Evolutionary conservation across 2,888 invertebrate species (phyloP).

Genomic region (Limenitis camilla): DNA sequence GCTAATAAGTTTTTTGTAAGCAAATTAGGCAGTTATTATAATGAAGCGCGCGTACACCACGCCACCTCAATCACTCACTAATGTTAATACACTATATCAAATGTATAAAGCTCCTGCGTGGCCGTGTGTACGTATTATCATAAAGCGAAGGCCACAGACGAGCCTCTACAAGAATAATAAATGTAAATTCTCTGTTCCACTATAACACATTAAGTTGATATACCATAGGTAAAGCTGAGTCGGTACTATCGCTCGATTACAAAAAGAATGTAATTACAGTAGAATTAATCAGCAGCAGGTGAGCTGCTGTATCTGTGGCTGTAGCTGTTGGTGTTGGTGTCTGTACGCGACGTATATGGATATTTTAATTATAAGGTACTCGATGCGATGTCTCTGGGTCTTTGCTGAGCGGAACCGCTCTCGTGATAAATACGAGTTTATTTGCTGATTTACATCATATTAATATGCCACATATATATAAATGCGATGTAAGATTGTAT

Average conservation of each 20-base stretch:
- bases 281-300: constrained; percentile 5
- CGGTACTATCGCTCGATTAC: not conserved
- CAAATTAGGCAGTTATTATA: constrained; percentile 25
- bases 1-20: constrained; percentile 24
- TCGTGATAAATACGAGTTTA: not conserved
- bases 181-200: constrained; percentile 10
- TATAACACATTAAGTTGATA: constrained; percentile 4
- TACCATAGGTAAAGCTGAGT: not conserved
- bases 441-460: too few species aligned
- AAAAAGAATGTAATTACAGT: not conserved
- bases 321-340: not conserved
- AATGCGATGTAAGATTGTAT: too few species aligned
- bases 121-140: constrained; percentile 20
- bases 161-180: constrained; percentile 24
- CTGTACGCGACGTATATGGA: constrained; percentile 2
- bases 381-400: not conserved
- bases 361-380: constrained; percentile 5
- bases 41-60: constrained; percentile 12
- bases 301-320: not conserved
- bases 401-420: not conserved
- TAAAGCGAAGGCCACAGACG: constrained; percentile 25
- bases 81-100: too few species aligned
- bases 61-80: too few species aligned
- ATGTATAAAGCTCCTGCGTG: not conserved
- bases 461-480: too few species aligned